Evolutionary conservation across 2,113 vertebrate genomes (phyloP).

Genomic region (Cyanistes caeruleus): DNA sequence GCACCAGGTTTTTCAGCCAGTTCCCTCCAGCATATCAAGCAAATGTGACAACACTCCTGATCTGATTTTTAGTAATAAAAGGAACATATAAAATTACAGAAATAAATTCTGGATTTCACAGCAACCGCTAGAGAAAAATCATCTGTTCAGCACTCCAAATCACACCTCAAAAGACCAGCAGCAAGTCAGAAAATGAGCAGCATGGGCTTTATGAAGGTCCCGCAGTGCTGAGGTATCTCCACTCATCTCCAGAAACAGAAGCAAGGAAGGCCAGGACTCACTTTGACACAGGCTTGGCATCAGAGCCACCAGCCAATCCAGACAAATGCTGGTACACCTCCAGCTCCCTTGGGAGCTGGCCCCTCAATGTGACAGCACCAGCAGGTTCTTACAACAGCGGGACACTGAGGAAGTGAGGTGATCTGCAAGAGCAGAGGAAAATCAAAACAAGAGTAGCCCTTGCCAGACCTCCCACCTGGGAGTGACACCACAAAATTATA

Average conservation of each 20-base stretch:
- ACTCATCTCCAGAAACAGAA: not conserved
- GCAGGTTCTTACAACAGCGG: not conserved
- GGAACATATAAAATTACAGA: not conserved
- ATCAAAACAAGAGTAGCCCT: not conserved
- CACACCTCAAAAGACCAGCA: not conserved
- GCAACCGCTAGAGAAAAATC: not conserved
- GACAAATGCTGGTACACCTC: not conserved
- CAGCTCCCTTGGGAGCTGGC: not conserved
- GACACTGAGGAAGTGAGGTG: not conserved
- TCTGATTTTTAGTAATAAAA: not conserved
- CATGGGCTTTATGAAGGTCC: not conserved
- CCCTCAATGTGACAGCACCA: not conserved
- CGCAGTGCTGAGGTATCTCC: accelerated
- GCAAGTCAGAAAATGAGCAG: not conserved
- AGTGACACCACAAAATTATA: not conserved
- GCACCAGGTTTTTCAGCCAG: not conserved
- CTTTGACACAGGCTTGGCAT: not conserved
- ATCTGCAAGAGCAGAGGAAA: not conserved
- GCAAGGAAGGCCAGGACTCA: not conserved
- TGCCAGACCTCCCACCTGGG: not conserved
- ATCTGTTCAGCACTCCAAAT: not conserved
- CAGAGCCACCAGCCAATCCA: not conserved
- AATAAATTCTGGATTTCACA: not conserved
- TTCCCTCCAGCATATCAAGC: not conserved
- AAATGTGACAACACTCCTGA: not conserved